These are phyloP conservation scores for Hylyphantes graminicola DNA, from an alignment of 1,140 invertebrate species.

Conservation along the genomic window DNA sequence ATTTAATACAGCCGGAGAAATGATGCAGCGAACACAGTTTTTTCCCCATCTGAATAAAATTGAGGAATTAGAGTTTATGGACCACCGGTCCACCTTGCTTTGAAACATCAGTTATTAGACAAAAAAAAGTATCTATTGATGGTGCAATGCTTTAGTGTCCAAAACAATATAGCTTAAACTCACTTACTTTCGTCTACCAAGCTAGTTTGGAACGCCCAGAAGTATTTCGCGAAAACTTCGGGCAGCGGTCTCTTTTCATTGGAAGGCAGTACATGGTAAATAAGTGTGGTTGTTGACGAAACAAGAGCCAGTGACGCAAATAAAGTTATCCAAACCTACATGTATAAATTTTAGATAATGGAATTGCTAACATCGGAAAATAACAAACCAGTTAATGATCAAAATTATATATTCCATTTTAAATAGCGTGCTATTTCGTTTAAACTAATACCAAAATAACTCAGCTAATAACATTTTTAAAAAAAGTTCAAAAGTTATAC, in stretches of 20 bases:
- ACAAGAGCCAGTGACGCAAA: background rate
- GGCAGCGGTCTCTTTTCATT: background rate
- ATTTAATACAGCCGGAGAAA: too few species aligned
- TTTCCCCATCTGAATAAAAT: too few species aligned
- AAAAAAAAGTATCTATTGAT: too few species aligned
- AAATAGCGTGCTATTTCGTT: too few species aligned
- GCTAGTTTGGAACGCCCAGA: slow-evolving; percentile 11
- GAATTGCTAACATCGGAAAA: background rate
- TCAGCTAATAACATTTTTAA: too few species aligned
- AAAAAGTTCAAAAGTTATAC: too few species aligned
- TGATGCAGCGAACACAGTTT: too few species aligned
- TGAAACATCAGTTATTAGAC: too few species aligned
- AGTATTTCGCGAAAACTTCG: slow-evolving; percentile 16
- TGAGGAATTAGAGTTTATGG: too few species aligned
- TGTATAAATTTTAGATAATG: background rate
- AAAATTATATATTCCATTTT: too few species aligned
- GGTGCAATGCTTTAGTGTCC: background rate
- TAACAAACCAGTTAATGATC: background rate
- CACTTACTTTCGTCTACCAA: slow-evolving; percentile 24
- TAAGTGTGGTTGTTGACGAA: background rate
- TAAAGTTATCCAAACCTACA: slow-evolving; percentile 25
- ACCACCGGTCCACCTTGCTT: too few species aligned
- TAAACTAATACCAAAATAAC: too few species aligned
- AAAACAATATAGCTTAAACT: background rate
- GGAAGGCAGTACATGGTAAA: slow-evolving; percentile 10